phyloP scores from a whole-genome alignment of 1,140 invertebrate species.

The Dreissena polymorpha region DNA sequence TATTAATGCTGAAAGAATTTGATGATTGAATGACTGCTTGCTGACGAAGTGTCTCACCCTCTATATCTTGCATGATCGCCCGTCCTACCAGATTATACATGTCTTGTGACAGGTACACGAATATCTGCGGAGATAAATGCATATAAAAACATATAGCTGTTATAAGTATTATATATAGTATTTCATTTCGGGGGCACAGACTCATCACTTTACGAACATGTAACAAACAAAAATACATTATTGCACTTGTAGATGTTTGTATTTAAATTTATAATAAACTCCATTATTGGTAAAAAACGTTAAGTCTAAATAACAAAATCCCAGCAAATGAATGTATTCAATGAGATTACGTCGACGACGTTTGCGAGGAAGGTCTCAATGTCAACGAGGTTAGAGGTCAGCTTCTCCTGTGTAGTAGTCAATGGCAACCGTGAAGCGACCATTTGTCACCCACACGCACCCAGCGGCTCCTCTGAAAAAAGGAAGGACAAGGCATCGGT shows the following conservation, averaged over 20 bases:
- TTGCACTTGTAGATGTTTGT: background rate
- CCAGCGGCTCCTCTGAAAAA: constrained; percentile 57
- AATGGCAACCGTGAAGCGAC: constrained; percentile 60
- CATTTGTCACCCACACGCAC: constrained; percentile 64
- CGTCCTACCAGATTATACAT: constrained; percentile 30
- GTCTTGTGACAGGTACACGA: constrained; percentile 30
- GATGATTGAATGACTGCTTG: too few species aligned
- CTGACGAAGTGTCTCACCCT: background rate
- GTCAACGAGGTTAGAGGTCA: constrained; percentile 59
- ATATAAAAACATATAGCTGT: too few species aligned
- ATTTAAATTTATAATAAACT: background rate
- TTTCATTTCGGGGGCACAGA: too few species aligned
- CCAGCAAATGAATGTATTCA: background rate
- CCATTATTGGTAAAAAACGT: background rate
- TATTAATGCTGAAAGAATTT: too few species aligned
- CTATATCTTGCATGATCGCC: constrained; percentile 27
- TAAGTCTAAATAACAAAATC: background rate
- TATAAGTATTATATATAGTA: too few species aligned
- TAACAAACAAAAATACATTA: background rate
- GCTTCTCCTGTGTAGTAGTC: constrained; percentile 56
- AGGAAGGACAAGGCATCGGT: too few species aligned
- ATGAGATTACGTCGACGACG: constrained; percentile 44
- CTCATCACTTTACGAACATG: too few species aligned
- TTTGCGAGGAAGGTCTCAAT: constrained; percentile 56
- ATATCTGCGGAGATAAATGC: constrained; percentile 11